These are phyloP conservation scores for Austrofundulus limnaeus DNA, from an alignment of 2,113 vertebrate species.

Conservation along the genomic window DNA sequence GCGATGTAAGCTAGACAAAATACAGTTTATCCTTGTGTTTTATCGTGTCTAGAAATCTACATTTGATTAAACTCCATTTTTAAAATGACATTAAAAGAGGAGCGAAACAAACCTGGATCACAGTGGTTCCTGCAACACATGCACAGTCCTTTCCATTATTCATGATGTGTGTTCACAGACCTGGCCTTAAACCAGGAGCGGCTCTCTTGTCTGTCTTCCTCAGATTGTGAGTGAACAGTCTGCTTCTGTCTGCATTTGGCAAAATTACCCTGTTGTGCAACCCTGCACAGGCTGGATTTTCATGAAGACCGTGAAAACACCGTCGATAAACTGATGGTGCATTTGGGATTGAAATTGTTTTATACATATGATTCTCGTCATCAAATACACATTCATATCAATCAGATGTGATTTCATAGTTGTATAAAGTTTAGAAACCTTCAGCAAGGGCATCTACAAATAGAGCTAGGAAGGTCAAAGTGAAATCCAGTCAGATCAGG, in stretches of 20 bases:
- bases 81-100: conserved; percentile 34
- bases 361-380: conserved; percentile 1
- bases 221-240: conserved; percentile 39
- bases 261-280: conserved; percentile 43
- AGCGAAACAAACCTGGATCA: conserved; percentile 41
- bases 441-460: no score
- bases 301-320: conserved; percentile 7
- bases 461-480: background rate
- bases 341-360: conserved; percentile 10
- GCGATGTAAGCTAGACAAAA: conserved; percentile 5
- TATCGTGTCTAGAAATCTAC: background rate
- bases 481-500: background rate
- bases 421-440: no score
- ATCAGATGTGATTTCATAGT: no score
- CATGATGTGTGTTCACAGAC: conserved; percentile 66
- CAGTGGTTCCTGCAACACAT: conserved; percentile 56
- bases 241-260: conserved; percentile 43
- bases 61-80: conserved; percentile 32
- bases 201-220: conserved; percentile 54
- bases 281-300: no score
- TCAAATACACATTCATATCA: conserved; percentile 29
- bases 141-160: conserved; percentile 64
- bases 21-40: conserved; percentile 14
- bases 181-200: conserved; percentile 53
- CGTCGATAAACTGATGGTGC: conserved; percentile 23